Evolutionary conservation across 2,888 invertebrate species (phyloP).

Genomic region (Sepiola atlantica): DNA sequence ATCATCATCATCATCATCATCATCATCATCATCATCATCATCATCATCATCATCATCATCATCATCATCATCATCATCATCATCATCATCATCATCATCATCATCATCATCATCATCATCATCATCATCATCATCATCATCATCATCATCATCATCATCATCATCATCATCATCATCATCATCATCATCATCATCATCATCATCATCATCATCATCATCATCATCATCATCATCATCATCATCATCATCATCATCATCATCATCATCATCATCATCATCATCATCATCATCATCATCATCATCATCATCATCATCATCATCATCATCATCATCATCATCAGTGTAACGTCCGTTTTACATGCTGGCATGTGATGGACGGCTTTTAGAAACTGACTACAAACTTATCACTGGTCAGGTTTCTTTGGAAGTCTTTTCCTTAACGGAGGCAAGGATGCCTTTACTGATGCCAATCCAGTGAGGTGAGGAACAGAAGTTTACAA

Average conservation of each 20-base stretch:
- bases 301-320: background rate
- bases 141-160: background rate
- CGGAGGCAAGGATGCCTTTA: too few species aligned
- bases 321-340: background rate
- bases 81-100: background rate
- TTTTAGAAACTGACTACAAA: too few species aligned
- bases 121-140: background rate
- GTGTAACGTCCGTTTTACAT: too few species aligned
- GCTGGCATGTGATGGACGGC: too few species aligned
- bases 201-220: background rate
- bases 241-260: background rate
- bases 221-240: background rate
- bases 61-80: too few species aligned
- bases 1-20: too few species aligned
- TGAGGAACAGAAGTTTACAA: too few species aligned
- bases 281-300: background rate
- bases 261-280: background rate
- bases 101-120: background rate
- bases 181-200: background rate
- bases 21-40: too few species aligned
- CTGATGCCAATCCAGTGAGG: too few species aligned
- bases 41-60: too few species aligned
- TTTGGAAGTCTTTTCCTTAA: too few species aligned
- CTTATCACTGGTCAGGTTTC: too few species aligned
- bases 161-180: slow-evolving; percentile 32